These are phyloP conservation scores for Dysdera silvatica DNA, from an alignment of 1,140 invertebrate genomes.

Conservation along the genomic window DNA sequence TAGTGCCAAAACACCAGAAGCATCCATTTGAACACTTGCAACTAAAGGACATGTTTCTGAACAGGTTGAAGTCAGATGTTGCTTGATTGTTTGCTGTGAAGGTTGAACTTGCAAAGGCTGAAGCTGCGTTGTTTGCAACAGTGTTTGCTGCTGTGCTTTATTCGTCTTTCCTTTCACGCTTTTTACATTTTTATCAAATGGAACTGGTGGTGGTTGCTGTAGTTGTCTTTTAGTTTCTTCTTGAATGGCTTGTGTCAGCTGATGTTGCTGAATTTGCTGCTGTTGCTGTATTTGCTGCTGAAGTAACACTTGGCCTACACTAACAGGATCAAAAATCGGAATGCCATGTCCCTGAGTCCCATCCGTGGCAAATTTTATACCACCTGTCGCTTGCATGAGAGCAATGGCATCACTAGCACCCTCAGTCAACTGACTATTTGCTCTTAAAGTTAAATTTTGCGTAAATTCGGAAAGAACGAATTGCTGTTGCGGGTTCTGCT, in stretches of 20 bases:
- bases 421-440: constrained; percentile 17
- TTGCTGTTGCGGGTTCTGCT: constrained; percentile 37
- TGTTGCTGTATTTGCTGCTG: constrained; percentile 38
- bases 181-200: constrained; percentile 43
- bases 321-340: constrained; percentile 29
- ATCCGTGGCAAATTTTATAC: constrained; percentile 20
- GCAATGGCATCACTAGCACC: constrained; percentile 19
- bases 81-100: constrained; percentile 17
- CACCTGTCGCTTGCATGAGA: constrained; percentile 23
- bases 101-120: constrained; percentile 35
- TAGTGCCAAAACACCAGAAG: constrained; percentile 19
- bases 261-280: constrained; percentile 39
- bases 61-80: constrained; percentile 11
- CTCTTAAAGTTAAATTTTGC: constrained; percentile 27
- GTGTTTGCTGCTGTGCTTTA: constrained; percentile 46
- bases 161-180: constrained; percentile 45
- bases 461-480: constrained; percentile 34
- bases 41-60: constrained; percentile 36
- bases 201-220: constrained; percentile 37
- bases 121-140: constrained; percentile 21
- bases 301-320: constrained; percentile 21
- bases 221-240: constrained; percentile 35
- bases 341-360: constrained; percentile 22
- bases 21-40: constrained; percentile 30
- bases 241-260: constrained; percentile 53